Base-by-base conservation (phyloP, 2,797 vertebrate species). In the Coracias cyanogaster region DNA sequence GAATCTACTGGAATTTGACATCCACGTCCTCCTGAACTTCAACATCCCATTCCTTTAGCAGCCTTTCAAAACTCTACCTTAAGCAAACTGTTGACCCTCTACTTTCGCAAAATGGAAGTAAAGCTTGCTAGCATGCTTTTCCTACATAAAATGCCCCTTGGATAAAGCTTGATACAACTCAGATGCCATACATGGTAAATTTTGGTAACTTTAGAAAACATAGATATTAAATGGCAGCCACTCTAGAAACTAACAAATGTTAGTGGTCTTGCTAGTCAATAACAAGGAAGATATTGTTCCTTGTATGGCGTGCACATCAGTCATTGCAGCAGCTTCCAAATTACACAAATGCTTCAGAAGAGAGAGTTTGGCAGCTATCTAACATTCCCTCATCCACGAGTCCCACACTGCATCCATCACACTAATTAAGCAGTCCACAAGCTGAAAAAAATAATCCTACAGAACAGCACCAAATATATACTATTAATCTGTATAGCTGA, bases 391-490 rank as follows among this genome's bases (percentile, higher is more conserved):
- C 45, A 65, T 17, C 78, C 5, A 1, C 1, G 5, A 57, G 15
- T 41, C 28, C 86, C 74, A 41, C 14, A 9, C 60, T 85, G 28
- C 60, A 89, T 91, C 48, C 52, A 55, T 81, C 91, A 90, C n/a
- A 15, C 54, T 69, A 87, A 57, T 46, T 91, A 92, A 76, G 45
- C 25, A 67, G 33, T 65, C 33, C 22, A 37, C 28, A 65, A 41
- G 29, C 28, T 61, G 9, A 33, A 79, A 91, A 84, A 65, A 82
- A 86, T 9, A 87, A 69, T 86, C 46, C 26, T 72, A 26, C 19
- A 80, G 15, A 87, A 49, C 37, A 72, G 37, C 58, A 89, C 37
- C 62, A 64, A 84, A 91, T 80, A 61, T 12, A 41, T 22, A 43
- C 26, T 79, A 48, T 19, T 20, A 22, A 82, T 83, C 37, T 41